These are phyloP conservation scores for Morinoia aosen DNA, from an alignment of 2,888 invertebrate genomes.

Conservation along the genomic window DNA sequence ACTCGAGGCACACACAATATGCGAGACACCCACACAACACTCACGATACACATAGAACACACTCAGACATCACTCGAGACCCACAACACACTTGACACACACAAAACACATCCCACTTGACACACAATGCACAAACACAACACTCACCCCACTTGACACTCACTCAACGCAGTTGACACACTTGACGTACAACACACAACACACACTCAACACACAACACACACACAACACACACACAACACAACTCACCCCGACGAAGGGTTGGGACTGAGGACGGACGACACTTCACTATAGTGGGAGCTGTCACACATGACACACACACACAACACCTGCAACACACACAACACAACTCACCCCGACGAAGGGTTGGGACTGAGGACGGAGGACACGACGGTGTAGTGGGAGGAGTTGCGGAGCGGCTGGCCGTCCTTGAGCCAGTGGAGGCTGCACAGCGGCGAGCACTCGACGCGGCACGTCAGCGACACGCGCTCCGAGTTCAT, in stretches of 20 bases:
- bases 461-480: conserved; percentile 89
- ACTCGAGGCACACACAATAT: no score
- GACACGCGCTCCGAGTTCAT: conserved; percentile 78
- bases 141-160: not conserved
- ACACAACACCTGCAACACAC: not conserved
- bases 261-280: conserved; percentile 58
- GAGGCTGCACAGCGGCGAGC: conserved; percentile 87
- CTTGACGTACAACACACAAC: not conserved
- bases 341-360: conserved; percentile 60
- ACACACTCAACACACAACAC: no score
- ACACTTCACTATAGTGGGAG: conserved; percentile 69
- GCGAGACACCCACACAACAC: no score
- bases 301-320: not conserved
- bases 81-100: no score
- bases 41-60: no score
- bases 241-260: conserved; percentile 60
- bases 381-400: conserved; percentile 68
- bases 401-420: conserved; percentile 66
- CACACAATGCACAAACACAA: not conserved
- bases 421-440: conserved; percentile 85
- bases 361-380: conserved; percentile 57
- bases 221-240: no score
- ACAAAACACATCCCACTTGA: no score
- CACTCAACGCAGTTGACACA: not conserved
- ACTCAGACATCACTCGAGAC: no score